These are phyloP conservation scores for Cyprinodon variegatus DNA, from an alignment of 2,113 vertebrate genomes.

Conservation along the genomic window DNA sequence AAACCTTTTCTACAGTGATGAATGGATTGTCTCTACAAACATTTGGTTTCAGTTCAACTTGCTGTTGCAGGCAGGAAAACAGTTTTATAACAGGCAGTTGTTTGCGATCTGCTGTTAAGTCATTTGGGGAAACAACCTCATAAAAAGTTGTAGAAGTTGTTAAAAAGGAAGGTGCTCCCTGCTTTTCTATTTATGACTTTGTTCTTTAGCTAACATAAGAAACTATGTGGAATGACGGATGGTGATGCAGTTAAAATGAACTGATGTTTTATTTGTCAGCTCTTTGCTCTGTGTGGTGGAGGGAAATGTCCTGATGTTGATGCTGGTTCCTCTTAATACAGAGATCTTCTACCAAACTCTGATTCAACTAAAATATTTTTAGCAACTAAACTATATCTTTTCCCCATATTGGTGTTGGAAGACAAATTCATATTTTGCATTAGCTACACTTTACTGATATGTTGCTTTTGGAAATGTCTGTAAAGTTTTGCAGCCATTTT, in stretches of 20 bases:
- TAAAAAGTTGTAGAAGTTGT: background rate
- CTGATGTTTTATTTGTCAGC: background rate
- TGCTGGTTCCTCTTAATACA: background rate
- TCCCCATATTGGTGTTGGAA: background rate
- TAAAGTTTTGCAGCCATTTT: no score
- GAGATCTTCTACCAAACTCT: background rate
- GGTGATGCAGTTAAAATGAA: background rate
- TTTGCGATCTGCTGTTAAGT: background rate
- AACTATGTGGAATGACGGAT: background rate
- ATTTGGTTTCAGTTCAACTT: conserved; percentile 3
- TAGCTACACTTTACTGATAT: no score
- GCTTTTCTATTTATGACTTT: background rate
- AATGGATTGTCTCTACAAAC: background rate
- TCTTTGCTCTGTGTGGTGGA: background rate
- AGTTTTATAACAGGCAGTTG: background rate
- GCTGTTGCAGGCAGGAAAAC: background rate
- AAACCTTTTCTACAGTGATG: background rate
- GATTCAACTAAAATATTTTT: background rate
- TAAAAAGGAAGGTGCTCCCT: background rate
- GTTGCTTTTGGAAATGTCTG: no score
- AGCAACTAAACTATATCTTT: background rate
- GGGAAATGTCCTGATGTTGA: background rate
- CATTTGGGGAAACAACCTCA: background rate
- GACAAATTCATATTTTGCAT: no score
- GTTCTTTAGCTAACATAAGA: background rate